Conservation (phyloP, 2,888 invertebrate species). For the Parelbella ahira region DNA sequence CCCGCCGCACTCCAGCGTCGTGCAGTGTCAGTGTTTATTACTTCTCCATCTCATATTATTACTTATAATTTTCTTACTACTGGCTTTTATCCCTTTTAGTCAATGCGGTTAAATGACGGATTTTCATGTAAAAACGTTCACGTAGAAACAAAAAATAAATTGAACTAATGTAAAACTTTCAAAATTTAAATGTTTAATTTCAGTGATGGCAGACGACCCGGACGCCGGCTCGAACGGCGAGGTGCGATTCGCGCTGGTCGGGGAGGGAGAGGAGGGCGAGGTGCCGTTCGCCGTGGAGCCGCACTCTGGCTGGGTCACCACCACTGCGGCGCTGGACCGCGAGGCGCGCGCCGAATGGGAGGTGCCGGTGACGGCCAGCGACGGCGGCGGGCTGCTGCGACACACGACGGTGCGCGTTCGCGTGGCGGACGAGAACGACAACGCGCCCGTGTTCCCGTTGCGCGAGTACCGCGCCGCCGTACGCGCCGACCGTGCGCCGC, state of each 20-base stretch:
- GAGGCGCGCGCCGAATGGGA: conserved; percentile 81
- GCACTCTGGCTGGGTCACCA: conserved; percentile 93
- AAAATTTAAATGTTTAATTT: no score
- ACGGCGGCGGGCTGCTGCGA: conserved; percentile 89
- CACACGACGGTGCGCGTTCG: conserved; percentile 88
- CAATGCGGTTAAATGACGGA: no score
- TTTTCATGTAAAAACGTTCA: no score
- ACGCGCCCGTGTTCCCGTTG: conserved; percentile 87
- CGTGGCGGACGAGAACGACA: conserved; percentile 92
- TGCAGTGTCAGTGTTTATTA: conserved; percentile 79
- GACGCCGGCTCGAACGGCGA: conserved; percentile 93
- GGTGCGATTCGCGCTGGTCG: conserved; percentile 87
- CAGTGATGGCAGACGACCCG: conserved; percentile 75
- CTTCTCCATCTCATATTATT: no score
- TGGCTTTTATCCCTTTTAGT: no score
- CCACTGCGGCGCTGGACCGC: conserved; percentile 85
- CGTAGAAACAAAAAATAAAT: no score
- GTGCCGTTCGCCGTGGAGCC: conserved; percentile 91
- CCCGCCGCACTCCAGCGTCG: conserved; percentile 86
- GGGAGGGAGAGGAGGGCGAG: conserved; percentile 73
- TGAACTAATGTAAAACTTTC: no score
- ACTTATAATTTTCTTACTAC: no score
- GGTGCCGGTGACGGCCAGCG: conserved; percentile 89
- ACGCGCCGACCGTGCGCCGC: conserved; percentile 65
- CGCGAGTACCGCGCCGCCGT: conserved; percentile 89